A percentile compares a stretch with the other conserved stretches of the same genome.
These are phyloP conservation scores for Cinara cedri DNA, from an alignment of 2,888 invertebrate genomes.

Conservation along the genomic window DNA sequence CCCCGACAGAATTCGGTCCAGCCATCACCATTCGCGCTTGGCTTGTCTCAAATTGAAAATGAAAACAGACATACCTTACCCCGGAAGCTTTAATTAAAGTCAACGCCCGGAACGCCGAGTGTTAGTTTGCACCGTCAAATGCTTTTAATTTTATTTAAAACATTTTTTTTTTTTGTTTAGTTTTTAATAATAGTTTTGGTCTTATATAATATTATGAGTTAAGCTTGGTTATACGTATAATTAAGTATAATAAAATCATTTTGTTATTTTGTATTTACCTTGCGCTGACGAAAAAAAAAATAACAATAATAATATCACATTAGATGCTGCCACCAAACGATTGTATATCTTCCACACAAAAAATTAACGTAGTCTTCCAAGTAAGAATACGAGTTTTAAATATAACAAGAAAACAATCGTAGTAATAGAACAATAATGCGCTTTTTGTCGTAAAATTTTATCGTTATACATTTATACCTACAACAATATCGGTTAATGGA, in stretches of 20 bases:
- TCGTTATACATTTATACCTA: too few species aligned
- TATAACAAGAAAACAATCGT: conserved; percentile 2
- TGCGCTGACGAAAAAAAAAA: too few species aligned
- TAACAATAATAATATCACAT: too few species aligned
- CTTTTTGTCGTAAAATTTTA: conserved; percentile 16
- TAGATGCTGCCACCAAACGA: too few species aligned
- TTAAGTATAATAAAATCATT: too few species aligned
- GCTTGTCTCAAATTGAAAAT: background rate
- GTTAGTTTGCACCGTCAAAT: background rate
- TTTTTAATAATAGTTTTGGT: too few species aligned
- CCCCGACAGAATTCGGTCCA: background rate
- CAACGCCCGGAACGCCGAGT: background rate
- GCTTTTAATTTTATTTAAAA: conserved; percentile 10
- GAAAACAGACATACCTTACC: background rate
- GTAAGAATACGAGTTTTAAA: background rate
- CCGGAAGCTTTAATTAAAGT: conserved; percentile 12
- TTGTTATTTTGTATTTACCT: too few species aligned
- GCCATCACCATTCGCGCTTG: background rate
- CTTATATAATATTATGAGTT: too few species aligned
- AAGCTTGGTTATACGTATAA: too few species aligned
- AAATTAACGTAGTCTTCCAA: background rate
- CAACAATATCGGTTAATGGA: background rate
- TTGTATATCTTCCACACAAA: too few species aligned
- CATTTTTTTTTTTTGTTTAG: too few species aligned
- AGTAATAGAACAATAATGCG: background rate